Evolutionary conservation across 2,797 vertebrate species (phyloP).

Genomic region (Notolabrus celidotus): DNA sequence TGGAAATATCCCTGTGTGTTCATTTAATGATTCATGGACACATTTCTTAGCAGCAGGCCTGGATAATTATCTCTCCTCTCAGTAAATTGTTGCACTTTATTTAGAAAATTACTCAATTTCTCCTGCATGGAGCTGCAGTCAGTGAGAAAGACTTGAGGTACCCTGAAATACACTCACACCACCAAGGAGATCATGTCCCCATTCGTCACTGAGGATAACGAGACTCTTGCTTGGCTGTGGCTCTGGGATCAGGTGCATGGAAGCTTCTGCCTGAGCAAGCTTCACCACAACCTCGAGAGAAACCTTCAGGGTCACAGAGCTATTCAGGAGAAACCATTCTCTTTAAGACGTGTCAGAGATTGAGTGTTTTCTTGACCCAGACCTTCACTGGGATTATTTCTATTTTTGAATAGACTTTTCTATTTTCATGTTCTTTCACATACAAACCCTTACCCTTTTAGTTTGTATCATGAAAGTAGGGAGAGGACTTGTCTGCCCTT

Average conservation of each 20-base stretch:
- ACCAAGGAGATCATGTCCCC: background rate
- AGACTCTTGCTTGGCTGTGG: background rate
- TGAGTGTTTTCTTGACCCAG: constrained; percentile 18
- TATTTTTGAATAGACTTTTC: constrained; percentile 2
- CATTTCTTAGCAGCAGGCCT: background rate
- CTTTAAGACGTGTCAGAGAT: constrained; percentile 26
- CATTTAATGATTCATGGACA: background rate
- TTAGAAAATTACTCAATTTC: background rate
- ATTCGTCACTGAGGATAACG: background rate
- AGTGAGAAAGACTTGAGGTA: background rate
- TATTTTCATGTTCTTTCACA: background rate
- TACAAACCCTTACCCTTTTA: too few species aligned
- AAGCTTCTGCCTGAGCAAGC: constrained; percentile 10
- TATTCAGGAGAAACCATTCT: constrained; percentile 10
- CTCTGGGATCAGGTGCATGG: constrained; percentile 43
- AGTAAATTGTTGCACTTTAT: background rate
- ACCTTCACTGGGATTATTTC: constrained; percentile 33
- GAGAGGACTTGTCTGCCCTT: too few species aligned
- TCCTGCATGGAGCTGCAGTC: background rate
- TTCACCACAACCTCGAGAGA: constrained; percentile 16
- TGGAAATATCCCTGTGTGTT: background rate
- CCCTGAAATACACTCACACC: background rate
- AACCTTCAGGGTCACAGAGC: constrained; percentile 46
- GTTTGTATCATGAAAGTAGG: too few species aligned
- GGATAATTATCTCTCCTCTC: background rate